A percentile compares a stretch with the other conserved stretches of the same genome.
Evolutionary conservation across 2,113 vertebrate species (phyloP).

Genomic region (Holacanthus passer): DNA sequence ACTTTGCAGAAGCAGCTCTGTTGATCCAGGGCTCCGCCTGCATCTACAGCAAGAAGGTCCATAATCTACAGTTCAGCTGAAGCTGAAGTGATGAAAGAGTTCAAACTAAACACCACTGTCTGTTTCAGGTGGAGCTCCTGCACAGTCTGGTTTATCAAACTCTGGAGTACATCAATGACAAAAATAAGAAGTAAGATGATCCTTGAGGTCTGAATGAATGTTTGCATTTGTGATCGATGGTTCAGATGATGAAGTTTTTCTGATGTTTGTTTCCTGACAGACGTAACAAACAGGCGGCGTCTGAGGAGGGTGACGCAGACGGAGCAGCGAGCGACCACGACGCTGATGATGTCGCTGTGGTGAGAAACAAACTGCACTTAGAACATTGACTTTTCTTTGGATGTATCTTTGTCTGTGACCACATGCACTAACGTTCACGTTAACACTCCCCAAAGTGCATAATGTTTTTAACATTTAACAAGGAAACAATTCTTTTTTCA

Average conservation of each 20-base stretch:
- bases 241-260: neutral
- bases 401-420: no score
- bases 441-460: no score
- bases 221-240: neutral
- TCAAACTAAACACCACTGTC: accelerated
- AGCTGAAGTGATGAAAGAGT: accelerated
- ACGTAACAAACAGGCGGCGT: constrained; percentile 77
- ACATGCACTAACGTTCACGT: no score
- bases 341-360: constrained; percentile 59
- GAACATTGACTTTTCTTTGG: no score
- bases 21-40: constrained; percentile 94
- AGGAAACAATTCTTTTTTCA: no score
- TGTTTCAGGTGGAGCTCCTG: constrained; percentile 92
- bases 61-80: accelerated
- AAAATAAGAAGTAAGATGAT: constrained; percentile 87
- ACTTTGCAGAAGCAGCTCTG: constrained; percentile 93
- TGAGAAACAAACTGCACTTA: constrained; percentile 49
- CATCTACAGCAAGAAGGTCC: constrained; percentile 96
- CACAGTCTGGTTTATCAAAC: constrained; percentile 93
- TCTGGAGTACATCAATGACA: constrained; percentile 91
- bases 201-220: no score
- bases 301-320: constrained; percentile 45
- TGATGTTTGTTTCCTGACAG: constrained; percentile 32
- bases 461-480: no score
- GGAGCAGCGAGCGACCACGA: neutral